Evolutionary conservation across 2,113 vertebrate genomes (phyloP).

Genomic region (Archocentrus centrarchus): DNA sequence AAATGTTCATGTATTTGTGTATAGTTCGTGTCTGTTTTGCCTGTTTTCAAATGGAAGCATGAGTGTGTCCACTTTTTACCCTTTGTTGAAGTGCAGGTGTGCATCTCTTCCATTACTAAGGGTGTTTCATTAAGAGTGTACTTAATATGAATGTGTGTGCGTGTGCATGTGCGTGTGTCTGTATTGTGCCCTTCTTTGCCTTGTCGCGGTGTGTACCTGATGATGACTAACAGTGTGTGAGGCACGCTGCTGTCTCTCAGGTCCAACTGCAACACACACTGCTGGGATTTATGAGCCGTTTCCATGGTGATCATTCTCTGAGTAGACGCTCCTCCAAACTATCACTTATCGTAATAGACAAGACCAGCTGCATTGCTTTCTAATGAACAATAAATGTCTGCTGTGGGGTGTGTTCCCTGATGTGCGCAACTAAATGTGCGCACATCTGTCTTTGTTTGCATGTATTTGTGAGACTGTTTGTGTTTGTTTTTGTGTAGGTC

Average conservation of each 20-base stretch:
- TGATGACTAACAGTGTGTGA: slow-evolving; percentile 47
- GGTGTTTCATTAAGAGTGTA: slow-evolving; percentile 38
- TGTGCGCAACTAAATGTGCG: neutral
- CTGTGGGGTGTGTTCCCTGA: neutral
- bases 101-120: slow-evolving; percentile 12
- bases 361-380: slow-evolving; percentile 41
- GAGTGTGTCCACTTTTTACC: slow-evolving; percentile 6
- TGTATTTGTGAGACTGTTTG: neutral
- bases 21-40: neutral
- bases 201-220: slow-evolving; percentile 15
- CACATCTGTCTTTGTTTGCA: neutral
- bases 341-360: slow-evolving; percentile 57
- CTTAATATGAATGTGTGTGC: neutral
- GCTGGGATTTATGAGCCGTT: slow-evolving; percentile 59
- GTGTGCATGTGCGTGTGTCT: neutral
- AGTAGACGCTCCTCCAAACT: slow-evolving; percentile 26
- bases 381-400: slow-evolving; percentile 51
- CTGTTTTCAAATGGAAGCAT: slow-evolving; percentile 6
- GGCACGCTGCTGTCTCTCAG: slow-evolving; percentile 20
- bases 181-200: neutral
- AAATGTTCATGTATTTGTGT: neutral
- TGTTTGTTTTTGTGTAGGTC: neutral
- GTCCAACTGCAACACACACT: slow-evolving; percentile 54
- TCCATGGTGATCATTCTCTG: slow-evolving; percentile 50
- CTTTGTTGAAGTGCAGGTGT: slow-evolving; percentile 6